Base-by-base conservation (phyloP, 2,888 invertebrate species). In the Hirtodrosophila duncani region DNA sequence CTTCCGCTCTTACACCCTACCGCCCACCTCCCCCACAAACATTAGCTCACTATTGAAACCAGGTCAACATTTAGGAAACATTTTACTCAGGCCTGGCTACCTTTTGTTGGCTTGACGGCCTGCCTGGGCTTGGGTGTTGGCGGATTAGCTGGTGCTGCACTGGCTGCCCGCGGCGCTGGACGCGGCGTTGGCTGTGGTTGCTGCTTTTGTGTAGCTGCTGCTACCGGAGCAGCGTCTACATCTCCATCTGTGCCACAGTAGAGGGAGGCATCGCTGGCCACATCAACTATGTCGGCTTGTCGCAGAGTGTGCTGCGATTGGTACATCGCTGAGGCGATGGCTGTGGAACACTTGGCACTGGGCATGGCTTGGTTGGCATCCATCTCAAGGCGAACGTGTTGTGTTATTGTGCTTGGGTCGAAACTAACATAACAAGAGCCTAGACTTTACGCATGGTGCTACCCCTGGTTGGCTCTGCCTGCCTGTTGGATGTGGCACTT, bases 101-200 rank as follows among this genome's bases (percentile, higher is more conserved):
- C 72, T 74, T 74, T 74, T 42, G 72, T 60, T 55, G 65, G 42
- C 63, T 63, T 74, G 69, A 61, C 57, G 55, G 72, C 72, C 80
- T 84, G 86, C 82, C 87, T 83, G 31, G 87, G 87, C 60, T 86
- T 87, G 51, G 87, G 86, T 49, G 86, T 87, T 67, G 87, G 87
- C 61, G 74, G 71, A 74, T 71, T 71, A 39, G 53, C 57, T 36
- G 57, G 36, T 26, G 51, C 18, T 18, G 44, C 37, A 36, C 34
- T 29, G 14, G 58, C 29, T 8, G 59, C 74, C 53, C 86, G 83
- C 53, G 86, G 86, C 43, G 86, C 85, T 46, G 86, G 82, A 57
- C 83, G 82, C 56, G 86, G 86, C 52, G 84, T 80, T 43, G 85
- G 81, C 49, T 81, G 84, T 10, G 84, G 82, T 45, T 56, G 49